Evolutionary conservation across 2,113 vertebrate species (phyloP).

Genomic region (Prinia subflava): DNA sequence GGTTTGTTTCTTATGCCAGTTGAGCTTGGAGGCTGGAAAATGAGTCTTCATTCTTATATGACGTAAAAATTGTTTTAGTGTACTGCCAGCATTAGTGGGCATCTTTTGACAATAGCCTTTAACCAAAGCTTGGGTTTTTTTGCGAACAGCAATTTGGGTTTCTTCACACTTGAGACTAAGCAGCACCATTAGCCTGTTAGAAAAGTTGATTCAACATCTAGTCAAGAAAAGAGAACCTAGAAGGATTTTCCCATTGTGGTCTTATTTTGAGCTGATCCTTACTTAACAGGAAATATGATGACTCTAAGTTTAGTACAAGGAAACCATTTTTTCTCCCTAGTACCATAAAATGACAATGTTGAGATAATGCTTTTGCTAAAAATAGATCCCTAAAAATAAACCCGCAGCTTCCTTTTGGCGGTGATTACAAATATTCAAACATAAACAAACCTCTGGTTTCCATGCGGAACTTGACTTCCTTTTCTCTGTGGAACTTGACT

Average conservation of each 20-base stretch:
- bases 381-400: conserved; percentile 51
- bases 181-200: neutral
- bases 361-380: conserved; percentile 32
- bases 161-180: neutral
- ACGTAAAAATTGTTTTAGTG: neutral
- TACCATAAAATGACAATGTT: conserved; percentile 19
- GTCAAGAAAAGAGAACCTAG: neutral
- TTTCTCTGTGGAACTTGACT: neutral
- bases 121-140: neutral
- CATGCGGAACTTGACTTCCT: neutral
- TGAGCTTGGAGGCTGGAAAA: neutral
- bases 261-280: neutral
- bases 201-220: neutral
- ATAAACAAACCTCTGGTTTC: conserved; percentile 32
- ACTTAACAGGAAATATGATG: neutral
- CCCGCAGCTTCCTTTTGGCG: conserved; percentile 21
- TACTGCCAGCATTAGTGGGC: neutral
- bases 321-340: neutral
- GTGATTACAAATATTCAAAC: neutral
- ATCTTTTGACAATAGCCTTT: neutral
- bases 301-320: conserved; percentile 18
- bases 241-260: neutral
- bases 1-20: neutral
- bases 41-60: neutral
- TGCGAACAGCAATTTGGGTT: neutral